Evolutionary conservation across 2,888 invertebrate genomes (phyloP).

Genomic region (Chaitophorus viminalis): DNA sequence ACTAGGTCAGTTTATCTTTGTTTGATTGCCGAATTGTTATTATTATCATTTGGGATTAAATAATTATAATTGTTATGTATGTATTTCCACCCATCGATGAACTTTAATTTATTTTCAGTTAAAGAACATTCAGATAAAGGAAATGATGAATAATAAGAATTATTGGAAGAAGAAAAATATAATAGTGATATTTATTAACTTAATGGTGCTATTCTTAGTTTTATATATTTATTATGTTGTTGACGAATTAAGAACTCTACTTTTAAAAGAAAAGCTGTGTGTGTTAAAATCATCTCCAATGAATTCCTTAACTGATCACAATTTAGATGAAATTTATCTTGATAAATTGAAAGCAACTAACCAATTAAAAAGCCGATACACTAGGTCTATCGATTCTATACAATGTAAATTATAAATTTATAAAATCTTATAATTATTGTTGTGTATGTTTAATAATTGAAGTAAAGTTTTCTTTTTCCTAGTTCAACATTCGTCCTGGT

Average conservation of each 20-base stretch:
- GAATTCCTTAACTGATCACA: neutral
- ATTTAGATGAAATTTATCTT: neutral
- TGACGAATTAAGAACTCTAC: conserved; percentile 11
- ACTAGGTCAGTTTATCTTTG: no score
- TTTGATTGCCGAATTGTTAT: no score
- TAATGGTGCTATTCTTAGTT: conserved; percentile 44
- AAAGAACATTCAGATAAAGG: conserved; percentile 1
- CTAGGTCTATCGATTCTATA: neutral
- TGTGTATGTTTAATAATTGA: neutral
- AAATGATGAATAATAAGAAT: neutral
- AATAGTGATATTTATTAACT: conserved; percentile 47
- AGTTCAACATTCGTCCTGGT: conserved; percentile 38
- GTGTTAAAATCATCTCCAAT: conserved; percentile 9
- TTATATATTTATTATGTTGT: conserved; percentile 35
- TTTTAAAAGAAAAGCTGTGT: conserved; percentile 18
- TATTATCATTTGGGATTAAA: no score
- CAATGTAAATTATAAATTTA: conserved; percentile 38
- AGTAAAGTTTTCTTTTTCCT: conserved; percentile 26
- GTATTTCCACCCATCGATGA: no score
- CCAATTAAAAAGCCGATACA: conserved; percentile 13
- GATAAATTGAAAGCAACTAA: neutral
- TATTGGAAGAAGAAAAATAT: conserved; percentile 41
- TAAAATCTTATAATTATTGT: neutral
- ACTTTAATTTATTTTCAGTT: neutral
- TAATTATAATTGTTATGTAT: no score